Conservation (phyloP, 2,113 vertebrate genomes). For the Oncorhynchus mykiss region DNA sequence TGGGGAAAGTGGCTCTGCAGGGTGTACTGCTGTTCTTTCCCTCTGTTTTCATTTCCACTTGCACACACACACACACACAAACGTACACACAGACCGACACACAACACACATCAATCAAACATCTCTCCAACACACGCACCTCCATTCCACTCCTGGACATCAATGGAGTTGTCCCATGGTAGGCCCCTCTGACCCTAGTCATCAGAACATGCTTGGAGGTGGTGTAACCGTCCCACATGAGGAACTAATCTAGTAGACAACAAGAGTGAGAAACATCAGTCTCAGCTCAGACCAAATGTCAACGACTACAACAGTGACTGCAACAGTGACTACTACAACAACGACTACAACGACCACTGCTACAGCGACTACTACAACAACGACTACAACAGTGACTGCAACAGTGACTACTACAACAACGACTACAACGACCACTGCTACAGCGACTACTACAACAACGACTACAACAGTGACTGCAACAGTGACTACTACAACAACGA, state of each 20-base stretch:
- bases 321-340: neutral
- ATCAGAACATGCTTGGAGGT: too few species aligned
- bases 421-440: too few species aligned
- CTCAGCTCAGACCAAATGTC: neutral
- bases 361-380: neutral
- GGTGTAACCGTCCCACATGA: neutral
- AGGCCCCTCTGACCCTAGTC: neutral
- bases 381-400: neutral
- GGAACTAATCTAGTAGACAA: conserved; percentile 10
- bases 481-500: neutral
- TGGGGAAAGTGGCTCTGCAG: too few species aligned
- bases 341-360: too few species aligned
- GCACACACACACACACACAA: conserved; percentile 21
- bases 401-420: neutral
- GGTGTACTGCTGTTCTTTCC: too few species aligned
- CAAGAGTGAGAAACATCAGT: conserved; percentile 8
- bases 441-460: too few species aligned
- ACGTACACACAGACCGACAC: neutral
- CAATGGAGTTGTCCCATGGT: neutral
- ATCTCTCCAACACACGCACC: too few species aligned
- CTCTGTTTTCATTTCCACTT: too few species aligned
- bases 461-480: neutral
- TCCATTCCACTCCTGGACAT: too few species aligned
- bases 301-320: neutral
- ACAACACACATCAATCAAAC: too few species aligned